Percentiles rank a stretch among this genome's conserved stretches.
These are phyloP conservation scores for Accipiter cooperii DNA, from an alignment of 2,113 vertebrate genomes.

Conservation along the genomic window DNA sequence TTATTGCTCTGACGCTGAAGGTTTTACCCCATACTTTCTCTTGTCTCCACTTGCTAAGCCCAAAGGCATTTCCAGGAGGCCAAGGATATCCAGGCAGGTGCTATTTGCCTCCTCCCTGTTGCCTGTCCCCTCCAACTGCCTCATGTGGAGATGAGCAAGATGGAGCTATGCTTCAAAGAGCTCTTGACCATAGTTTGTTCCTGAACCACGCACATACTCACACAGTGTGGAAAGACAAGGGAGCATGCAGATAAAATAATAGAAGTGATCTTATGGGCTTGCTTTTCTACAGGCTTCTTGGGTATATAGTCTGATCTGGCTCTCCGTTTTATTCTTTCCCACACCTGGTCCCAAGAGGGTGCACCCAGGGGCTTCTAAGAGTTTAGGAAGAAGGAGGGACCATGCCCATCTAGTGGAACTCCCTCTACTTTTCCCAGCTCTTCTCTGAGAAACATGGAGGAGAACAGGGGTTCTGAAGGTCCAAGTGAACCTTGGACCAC, in stretches of 20 bases:
- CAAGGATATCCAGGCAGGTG: neutral
- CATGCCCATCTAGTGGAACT: neutral
- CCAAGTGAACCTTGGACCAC: neutral
- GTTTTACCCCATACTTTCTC: neutral
- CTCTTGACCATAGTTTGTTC: neutral
- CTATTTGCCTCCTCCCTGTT: neutral
- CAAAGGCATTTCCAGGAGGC: neutral
- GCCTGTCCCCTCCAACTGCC: neutral
- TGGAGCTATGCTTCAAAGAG: neutral
- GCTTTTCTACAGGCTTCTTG: neutral
- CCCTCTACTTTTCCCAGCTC: neutral
- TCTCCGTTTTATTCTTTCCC: neutral
- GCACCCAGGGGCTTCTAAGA: neutral
- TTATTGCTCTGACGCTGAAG: neutral
- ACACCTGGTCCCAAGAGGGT: neutral
- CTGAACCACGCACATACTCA: neutral
- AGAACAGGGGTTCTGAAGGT: neutral
- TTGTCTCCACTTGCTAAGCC: conserved; percentile 4
- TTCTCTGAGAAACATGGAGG: neutral
- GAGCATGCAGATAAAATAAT: neutral
- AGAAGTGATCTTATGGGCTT: neutral
- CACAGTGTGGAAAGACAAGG: neutral
- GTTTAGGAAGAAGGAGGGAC: neutral
- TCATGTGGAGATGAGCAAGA: neutral
- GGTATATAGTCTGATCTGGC: neutral